phyloP scores from a whole-genome alignment of 2,888 invertebrate species.

The Drosophila paranaensis region DNA sequence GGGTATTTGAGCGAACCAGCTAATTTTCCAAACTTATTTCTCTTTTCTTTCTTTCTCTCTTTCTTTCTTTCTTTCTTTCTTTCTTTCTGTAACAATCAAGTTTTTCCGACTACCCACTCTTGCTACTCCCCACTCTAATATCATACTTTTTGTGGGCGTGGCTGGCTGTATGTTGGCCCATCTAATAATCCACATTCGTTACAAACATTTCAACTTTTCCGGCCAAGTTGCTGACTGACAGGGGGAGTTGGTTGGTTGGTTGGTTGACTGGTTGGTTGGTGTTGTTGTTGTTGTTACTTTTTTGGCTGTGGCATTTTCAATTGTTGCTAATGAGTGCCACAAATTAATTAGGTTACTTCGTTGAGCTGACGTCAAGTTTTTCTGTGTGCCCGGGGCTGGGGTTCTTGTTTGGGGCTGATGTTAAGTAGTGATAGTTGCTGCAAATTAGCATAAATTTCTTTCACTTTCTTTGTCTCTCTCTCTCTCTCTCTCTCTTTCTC shows the following conservation, averaged over 20 bases:
- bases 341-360: slow-evolving; percentile 81
- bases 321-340: slow-evolving; percentile 80
- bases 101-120: not conserved
- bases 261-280: not conserved
- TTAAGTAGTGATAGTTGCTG: slow-evolving; percentile 72
- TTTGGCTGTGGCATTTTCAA: slow-evolving; percentile 72
- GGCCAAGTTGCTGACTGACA: slow-evolving; percentile 46
- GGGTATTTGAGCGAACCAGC: slow-evolving; percentile 35
- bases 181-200: slow-evolving; percentile 54
- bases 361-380: slow-evolving; percentile 63
- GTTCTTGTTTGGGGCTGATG: slow-evolving; percentile 47
- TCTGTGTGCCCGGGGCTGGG: not conserved
- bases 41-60: not conserved
- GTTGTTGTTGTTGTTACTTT: slow-evolving; percentile 27
- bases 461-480: slow-evolving; percentile 37
- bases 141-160: slow-evolving; percentile 39
- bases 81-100: slow-evolving; percentile 16
- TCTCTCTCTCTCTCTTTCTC: not conserved
- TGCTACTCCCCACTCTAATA: slow-evolving; percentile 8
- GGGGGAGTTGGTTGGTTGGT: not conserved
- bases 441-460: slow-evolving; percentile 75
- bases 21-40: slow-evolving; percentile 8
- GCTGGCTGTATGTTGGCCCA: slow-evolving; percentile 23
- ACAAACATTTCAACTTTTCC: slow-evolving; percentile 55
- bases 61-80: not conserved